Evolutionary conservation across 2,113 vertebrate species (phyloP).

Genomic region (Cardinalis cardinalis): DNA sequence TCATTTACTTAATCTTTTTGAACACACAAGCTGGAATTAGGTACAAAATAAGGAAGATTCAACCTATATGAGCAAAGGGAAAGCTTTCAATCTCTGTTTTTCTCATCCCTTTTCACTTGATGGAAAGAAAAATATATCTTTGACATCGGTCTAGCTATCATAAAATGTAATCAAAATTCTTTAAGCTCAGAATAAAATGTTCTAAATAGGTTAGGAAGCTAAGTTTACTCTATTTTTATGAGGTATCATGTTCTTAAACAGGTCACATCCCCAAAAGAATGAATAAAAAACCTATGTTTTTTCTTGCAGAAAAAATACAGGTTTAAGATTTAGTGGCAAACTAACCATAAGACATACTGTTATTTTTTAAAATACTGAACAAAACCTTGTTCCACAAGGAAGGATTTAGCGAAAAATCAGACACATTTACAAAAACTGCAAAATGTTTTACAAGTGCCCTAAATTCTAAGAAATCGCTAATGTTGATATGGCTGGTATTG

Average conservation of each 20-base stretch:
- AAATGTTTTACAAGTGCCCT: rapidly evolving
- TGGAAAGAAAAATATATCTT: conserved; percentile 59
- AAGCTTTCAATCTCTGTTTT: not conserved
- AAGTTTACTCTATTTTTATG: conserved; percentile 10
- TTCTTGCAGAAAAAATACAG: conserved; percentile 20
- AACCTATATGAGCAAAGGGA: not conserved
- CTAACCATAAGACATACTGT: not conserved
- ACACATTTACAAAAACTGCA: not conserved
- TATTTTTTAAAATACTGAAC: not conserved
- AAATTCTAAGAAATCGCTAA: not conserved
- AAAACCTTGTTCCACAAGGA: not conserved
- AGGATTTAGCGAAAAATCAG: not conserved
- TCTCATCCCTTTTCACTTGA: not conserved
- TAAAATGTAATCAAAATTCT: conserved; percentile 62
- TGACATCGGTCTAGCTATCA: conserved; percentile 48
- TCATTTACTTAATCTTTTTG: not conserved
- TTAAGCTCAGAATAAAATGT: conserved; percentile 34
- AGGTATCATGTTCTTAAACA: conserved; percentile 30
- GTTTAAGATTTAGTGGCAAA: not conserved
- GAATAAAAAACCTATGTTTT: conserved; percentile 2
- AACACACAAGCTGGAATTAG: not conserved
- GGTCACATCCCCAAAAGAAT: conserved; percentile 8
- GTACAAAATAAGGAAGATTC: not conserved
- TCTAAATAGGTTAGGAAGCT: conserved; percentile 35
- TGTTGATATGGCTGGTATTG: not conserved